A percentile compares a stretch with the other conserved stretches of the same genome.
Conservation (phyloP, 2,888 invertebrate species). For the Chrysomela aeneicollis region DNA sequence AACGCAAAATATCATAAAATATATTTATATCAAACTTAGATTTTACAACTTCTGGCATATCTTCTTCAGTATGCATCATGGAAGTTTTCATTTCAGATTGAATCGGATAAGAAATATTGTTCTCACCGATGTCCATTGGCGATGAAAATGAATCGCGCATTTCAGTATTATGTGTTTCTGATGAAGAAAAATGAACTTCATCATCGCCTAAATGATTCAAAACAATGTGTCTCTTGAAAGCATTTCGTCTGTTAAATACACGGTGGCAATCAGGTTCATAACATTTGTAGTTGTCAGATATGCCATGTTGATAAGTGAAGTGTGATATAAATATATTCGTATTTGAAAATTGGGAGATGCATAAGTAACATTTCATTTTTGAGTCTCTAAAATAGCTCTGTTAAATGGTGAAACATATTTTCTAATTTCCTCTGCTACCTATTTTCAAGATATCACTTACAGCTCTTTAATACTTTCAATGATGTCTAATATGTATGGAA, state of each 20-base stretch:
- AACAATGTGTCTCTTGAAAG: slow-evolving; percentile 4
- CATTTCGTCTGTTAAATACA: slow-evolving; percentile 18
- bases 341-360: slow-evolving; percentile 1
- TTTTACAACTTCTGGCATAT: not conserved
- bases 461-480: slow-evolving; percentile 11
- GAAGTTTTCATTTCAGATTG: not conserved
- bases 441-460: not conserved
- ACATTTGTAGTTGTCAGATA: slow-evolving; percentile 17
- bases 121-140: not conserved
- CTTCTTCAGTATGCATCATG: not conserved
- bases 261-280: slow-evolving; percentile 5
- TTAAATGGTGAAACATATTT: slow-evolving; percentile 1
- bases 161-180: slow-evolving; percentile 5
- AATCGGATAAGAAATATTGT: not conserved
- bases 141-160: not conserved
- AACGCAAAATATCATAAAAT: not conserved
- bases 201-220: slow-evolving; percentile 3
- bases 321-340: slow-evolving; percentile 8
- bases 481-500: slow-evolving; percentile 24
- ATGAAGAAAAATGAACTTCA: slow-evolving; percentile 3
- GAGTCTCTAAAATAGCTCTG: slow-evolving; percentile 4
- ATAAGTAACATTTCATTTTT: slow-evolving; percentile 16
- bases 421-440: not conserved
- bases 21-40: slow-evolving; percentile 12
- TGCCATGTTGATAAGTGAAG: slow-evolving; percentile 10